Percentiles rank a stretch among this genome's conserved stretches.
Evolutionary conservation across 2,113 vertebrate genomes (phyloP).

Genomic region (Diadophis punctatus): DNA sequence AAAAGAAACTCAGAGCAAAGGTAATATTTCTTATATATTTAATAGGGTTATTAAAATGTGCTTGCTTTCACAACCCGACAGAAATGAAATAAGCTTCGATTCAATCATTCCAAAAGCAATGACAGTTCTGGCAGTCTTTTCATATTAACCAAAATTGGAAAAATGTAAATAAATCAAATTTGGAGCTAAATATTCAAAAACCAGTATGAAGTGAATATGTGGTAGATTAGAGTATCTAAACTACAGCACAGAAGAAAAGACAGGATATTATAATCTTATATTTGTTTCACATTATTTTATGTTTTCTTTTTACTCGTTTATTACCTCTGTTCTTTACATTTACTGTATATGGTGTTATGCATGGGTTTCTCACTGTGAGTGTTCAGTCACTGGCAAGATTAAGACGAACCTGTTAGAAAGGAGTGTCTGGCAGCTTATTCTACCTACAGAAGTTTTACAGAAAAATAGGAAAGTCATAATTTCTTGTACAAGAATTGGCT

Average conservation of each 20-base stretch:
- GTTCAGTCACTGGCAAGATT: background rate
- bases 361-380: background rate
- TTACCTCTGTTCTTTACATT: background rate
- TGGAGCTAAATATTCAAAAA: background rate
- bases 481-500: background rate
- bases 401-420: background rate
- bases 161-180: background rate
- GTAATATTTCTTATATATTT: background rate
- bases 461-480: background rate
- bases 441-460: background rate
- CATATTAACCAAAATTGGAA: background rate
- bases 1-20: background rate
- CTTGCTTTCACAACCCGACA: background rate
- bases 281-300: background rate
- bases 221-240: background rate
- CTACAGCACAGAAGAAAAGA: background rate
- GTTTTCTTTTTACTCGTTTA: background rate
- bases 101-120: background rate
- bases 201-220: background rate
- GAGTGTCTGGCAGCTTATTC: background rate
- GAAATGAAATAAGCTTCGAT: background rate
- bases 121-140: background rate
- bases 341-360: background rate
- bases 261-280: background rate
- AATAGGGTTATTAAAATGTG: background rate